Evolutionary conservation across 2,888 invertebrate genomes (phyloP), one percentile per base, ranked within the genome.

Genomic region (Lepeophtheirus nordmannii): DNA sequence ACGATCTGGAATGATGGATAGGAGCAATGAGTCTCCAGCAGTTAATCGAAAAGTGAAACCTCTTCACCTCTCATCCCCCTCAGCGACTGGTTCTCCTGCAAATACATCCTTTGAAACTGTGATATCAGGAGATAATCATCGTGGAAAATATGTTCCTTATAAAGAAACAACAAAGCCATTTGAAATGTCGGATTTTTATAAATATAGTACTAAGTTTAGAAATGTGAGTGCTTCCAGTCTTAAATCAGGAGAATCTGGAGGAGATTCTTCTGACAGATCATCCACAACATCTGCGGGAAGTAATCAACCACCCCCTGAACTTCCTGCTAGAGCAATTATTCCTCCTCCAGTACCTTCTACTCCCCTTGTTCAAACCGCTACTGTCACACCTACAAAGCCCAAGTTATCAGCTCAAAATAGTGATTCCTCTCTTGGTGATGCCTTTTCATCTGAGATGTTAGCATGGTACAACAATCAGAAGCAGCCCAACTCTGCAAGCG

Each of bases 111-210:
- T 30, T 30, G 30, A 30, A 30, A 30, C 30, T 30, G 30, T 30
- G 30, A 30, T 30, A 30, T 66, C 58, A n/a, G 10, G 11, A 17
- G 53, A 22, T 61, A n/a, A 22, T n/a, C 12, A 14, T 20, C 22
- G 87, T 69, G 90, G 89, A 57, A 70, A 72, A 67, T 73, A 72
- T 68, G 72, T 74, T 69, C 73, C 75, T 64, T 73, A 73, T 63
- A 73, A 73, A 22, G 94, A 96, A 78, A 88, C 90, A 67, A 89
- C 89, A 0, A 96, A 96, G 75, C 94, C 94, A 3, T 96, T 93
- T 78, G 94, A 94, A 80, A 92, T 94, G 89, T 86, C 92, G 0
- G 96, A 96, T 76, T 94, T 92, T 76, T 96, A 93, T 76, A 96
- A 94, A 77, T 96, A 96, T 76, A 94, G 93, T 64, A 92, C 91